phyloP scores from a whole-genome alignment of 2,797 vertebrate species.

The Hybognathus amarus region DNA sequence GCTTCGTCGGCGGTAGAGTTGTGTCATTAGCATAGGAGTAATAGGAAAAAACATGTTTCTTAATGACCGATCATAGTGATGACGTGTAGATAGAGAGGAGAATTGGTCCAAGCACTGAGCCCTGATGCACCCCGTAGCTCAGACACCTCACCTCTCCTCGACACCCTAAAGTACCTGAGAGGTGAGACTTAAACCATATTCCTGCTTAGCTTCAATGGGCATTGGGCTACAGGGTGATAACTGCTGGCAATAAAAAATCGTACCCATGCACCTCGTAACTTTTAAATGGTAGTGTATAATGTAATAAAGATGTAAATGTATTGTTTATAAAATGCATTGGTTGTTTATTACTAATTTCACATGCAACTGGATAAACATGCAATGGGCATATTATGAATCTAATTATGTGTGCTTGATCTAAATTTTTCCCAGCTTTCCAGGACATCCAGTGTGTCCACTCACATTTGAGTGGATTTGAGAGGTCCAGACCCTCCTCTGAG shows the following conservation, averaged over 20 bases:
- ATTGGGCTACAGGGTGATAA: not conserved
- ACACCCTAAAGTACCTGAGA: too few species aligned
- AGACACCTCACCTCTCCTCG: too few species aligned
- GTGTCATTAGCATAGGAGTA: too few species aligned
- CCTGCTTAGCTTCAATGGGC: not conserved
- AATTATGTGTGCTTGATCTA: constrained; percentile 13
- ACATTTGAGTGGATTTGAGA: constrained; percentile 1
- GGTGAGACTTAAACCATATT: too few species aligned
- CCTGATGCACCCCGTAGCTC: too few species aligned
- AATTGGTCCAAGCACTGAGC: too few species aligned
- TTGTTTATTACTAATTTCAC: constrained; percentile 14
- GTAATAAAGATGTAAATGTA: not conserved
- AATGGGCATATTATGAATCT: not conserved
- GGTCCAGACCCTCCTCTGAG: constrained; percentile 7
- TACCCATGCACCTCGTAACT: not conserved
- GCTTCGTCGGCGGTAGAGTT: too few species aligned
- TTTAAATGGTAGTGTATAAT: not conserved
- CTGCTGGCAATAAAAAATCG: not conserved
- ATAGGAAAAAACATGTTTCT: too few species aligned
- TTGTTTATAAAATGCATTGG: constrained; percentile 1
- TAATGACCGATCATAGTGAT: too few species aligned
- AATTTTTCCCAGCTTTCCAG: constrained; percentile 10
- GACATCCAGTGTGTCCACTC: not conserved
- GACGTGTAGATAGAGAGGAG: too few species aligned
- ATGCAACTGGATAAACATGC: constrained; percentile 9